These are phyloP conservation scores for Paraescarpia echinospica DNA, from an alignment of 1,140 invertebrate genomes.

Conservation along the genomic window DNA sequence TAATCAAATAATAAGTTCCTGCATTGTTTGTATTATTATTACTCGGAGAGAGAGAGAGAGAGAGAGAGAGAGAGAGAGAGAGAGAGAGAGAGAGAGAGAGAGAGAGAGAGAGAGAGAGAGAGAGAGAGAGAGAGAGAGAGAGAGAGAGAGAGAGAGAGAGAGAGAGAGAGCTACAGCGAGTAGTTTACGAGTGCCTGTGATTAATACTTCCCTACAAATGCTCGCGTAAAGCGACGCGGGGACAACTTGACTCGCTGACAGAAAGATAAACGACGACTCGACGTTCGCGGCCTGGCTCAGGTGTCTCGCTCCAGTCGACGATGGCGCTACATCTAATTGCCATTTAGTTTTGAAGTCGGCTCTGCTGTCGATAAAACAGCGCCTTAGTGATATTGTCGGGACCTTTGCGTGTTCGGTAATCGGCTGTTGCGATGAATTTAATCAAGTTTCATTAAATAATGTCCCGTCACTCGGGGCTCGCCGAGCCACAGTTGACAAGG, in stretches of 20 bases:
- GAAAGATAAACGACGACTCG: neutral
- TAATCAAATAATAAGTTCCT: too few relatives aligned
- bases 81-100: too few relatives aligned
- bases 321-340: neutral
- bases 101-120: too few relatives aligned
- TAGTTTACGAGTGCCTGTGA: neutral
- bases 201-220: neutral
- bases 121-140: too few relatives aligned
- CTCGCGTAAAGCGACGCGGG: neutral
- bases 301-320: neutral
- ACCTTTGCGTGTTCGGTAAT: slow-evolving; percentile 4
- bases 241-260: neutral
- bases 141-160: too few relatives aligned
- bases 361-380: neutral
- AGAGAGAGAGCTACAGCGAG: too few relatives aligned
- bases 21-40: too few relatives aligned
- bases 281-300: neutral
- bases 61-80: too few relatives aligned
- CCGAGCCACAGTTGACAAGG: neutral
- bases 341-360: neutral
- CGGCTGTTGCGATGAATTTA: neutral
- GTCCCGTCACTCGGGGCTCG: neutral
- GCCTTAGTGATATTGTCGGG: neutral
- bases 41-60: too few relatives aligned
- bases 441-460: slow-evolving; percentile 1